A percentile compares a stretch with the other conserved stretches of the same genome.
phyloP scores from a whole-genome alignment of 2,888 invertebrate species.

The Ornithoptera priamus region DNA sequence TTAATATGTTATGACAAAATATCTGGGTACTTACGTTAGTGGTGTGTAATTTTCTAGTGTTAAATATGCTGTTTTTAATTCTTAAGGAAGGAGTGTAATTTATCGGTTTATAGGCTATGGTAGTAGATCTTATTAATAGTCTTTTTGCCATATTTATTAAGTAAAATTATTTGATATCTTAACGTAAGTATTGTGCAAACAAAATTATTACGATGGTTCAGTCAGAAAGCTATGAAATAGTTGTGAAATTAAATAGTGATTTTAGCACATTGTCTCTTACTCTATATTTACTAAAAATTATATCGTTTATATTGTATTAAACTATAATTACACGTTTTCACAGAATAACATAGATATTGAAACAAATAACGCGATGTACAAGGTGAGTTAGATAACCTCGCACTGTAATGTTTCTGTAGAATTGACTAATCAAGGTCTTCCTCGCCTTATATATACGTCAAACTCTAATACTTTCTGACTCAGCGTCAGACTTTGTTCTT shows the following conservation, averaged over 20 bases:
- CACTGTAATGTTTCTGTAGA: background rate
- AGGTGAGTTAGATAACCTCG: background rate
- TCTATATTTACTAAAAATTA: background rate
- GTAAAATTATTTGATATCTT: background rate
- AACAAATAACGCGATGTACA: background rate
- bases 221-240: background rate
- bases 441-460: background rate
- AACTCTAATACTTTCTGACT: background rate
- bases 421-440: background rate
- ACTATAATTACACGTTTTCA: background rate
- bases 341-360: background rate
- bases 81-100: conserved; percentile 2
- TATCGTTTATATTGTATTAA: background rate
- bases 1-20: background rate
- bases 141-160: conserved; percentile 19
- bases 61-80: background rate
- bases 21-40: conserved; percentile 21
- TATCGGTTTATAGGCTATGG: conserved; percentile 8
- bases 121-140: conserved; percentile 4
- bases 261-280: background rate
- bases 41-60: conserved; percentile 11
- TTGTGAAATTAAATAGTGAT: background rate
- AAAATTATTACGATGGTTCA: too few species aligned
- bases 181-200: background rate
- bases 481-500: background rate